phyloP scores from a whole-genome alignment of 2,797 vertebrate genomes.

The Taeniopygia guttata region DNA sequence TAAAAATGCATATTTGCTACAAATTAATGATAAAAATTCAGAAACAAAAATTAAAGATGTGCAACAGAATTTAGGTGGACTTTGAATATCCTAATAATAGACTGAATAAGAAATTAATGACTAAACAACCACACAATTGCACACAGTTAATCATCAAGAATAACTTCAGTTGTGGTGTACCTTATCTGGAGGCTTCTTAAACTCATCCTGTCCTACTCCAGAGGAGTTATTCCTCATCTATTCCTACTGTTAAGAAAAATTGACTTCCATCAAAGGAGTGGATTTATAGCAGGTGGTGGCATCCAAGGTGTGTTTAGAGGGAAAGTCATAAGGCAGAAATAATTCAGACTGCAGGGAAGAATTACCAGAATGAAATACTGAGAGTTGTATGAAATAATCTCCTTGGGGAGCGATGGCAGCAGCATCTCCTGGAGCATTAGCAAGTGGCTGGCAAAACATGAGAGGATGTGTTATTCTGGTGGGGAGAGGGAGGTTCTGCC shows the following conservation, averaged over 20 bases:
- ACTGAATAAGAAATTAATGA: background rate
- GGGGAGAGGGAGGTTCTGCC: background rate
- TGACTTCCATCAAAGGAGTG: background rate
- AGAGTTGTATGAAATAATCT: background rate
- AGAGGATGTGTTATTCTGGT: background rate
- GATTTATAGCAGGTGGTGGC: background rate
- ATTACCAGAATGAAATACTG: background rate
- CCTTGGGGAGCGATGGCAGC: background rate
- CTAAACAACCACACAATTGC: background rate
- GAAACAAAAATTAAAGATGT: background rate
- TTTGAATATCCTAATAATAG: background rate
- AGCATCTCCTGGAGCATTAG: slow-evolving; percentile 28
- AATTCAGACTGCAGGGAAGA: slow-evolving; percentile 29
- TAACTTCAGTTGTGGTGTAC: background rate
- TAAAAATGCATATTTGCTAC: background rate
- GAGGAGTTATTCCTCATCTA: background rate
- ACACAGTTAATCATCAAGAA: background rate
- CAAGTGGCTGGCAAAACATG: background rate
- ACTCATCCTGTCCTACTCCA: background rate
- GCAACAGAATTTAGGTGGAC: background rate
- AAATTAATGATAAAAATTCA: background rate
- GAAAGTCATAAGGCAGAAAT: slow-evolving; percentile 1
- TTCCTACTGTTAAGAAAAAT: background rate
- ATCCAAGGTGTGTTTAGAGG: background rate
- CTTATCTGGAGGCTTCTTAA: background rate